phyloP scores from a whole-genome alignment of 2,113 vertebrate species.

The Empidonax alnorum region DNA sequence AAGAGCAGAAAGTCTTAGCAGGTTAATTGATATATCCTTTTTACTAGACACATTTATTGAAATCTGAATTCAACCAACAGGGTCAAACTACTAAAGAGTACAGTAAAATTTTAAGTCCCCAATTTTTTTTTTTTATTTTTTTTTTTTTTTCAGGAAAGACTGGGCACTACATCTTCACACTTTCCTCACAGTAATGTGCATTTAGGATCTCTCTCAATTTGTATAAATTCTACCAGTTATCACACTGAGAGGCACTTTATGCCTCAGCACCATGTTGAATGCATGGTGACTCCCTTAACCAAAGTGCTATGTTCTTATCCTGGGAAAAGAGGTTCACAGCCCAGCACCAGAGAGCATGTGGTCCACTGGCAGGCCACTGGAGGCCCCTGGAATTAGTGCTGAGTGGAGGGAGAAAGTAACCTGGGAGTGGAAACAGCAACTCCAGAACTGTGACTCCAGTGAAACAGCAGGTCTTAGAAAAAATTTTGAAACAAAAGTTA shows the following conservation, averaged over 20 bases:
- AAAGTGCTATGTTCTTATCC: not conserved
- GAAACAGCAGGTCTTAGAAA: not conserved
- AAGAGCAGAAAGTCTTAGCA: not conserved
- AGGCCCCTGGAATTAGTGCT: not conserved
- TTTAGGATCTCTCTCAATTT: not conserved
- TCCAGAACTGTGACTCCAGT: not conserved
- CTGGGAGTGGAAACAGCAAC: not conserved
- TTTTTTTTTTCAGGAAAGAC: not conserved
- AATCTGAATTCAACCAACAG: not conserved
- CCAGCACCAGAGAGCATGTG: not conserved
- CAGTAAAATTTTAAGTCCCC: not conserved
- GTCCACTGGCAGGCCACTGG: not conserved
- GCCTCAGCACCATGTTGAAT: not conserved
- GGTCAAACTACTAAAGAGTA: not conserved
- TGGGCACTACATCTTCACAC: not conserved
- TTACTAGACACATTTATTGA: not conserved
- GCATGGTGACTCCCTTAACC: not conserved
- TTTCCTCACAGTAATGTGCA: not conserved
- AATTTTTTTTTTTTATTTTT: not conserved
- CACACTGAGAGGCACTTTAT: not conserved
- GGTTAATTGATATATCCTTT: not conserved
- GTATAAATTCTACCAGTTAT: not conserved
- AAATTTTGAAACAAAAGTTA: not conserved
- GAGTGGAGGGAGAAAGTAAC: not conserved
- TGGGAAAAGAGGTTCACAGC: not conserved